Evolutionary conservation across 1,140 invertebrate species (phyloP), one percentile per base, ranked within the genome.

Genomic region (Wasmannia auropunctata): DNA sequence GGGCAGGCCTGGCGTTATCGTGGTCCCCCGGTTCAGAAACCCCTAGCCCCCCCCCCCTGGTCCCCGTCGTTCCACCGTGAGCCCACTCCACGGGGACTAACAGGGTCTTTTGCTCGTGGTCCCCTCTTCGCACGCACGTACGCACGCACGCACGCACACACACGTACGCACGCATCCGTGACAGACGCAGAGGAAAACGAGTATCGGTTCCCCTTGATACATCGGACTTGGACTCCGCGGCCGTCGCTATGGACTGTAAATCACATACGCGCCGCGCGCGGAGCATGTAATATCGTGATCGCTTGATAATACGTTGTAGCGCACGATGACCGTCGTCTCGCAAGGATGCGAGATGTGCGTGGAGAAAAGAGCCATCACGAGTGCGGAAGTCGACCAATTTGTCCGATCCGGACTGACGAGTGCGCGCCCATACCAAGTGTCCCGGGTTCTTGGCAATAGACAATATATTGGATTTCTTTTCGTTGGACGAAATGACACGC

Each of bases 1-100:
- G 75, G 89, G 58, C 88, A 74, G 63, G 87, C 87, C 75, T 88
- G n/a, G 88, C 88, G 91, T 92, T 92, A 93, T 92, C 92, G 87
- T 89, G 76, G 60, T 72, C 58, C 19, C 86, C 81, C 85, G 72
- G 85, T 87, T 37, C 49, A 75, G 72, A 22, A 74, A 85, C 87
- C 81, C 81, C 74, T 70, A n/a, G 60, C 62, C 56, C 40, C 60
- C 62, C 79, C 46, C 86, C 31, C n/a, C n/a, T n/a, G n/a, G n/a
- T 46, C 28, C 77, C 69, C 84, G 7, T 65, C 69, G 25, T 56
- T n/a, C n/a, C n/a, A n/a, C 54, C 60, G 87, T 85, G 91, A 28
- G 28, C 74, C 74, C 40, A 60, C 25, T 77, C 40, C 37, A 3
- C 37, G 22, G 76, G 60, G 76, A 65, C 76, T 25, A 37, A 31